Conservation (phyloP, 2,797 vertebrate species). For the Vireo griseus region DNA sequence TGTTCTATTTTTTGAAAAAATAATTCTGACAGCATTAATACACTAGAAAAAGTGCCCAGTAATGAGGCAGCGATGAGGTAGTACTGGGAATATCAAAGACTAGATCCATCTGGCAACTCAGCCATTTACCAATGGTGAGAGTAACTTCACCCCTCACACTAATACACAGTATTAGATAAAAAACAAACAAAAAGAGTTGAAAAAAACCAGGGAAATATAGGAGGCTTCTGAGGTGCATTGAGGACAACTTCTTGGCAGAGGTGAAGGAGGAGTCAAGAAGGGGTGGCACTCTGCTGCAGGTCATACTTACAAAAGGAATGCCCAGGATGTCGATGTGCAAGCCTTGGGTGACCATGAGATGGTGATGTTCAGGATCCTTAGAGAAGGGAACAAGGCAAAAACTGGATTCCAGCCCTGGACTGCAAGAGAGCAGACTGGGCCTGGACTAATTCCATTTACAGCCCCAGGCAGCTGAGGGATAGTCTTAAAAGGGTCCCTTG, state of each 20-base stretch:
- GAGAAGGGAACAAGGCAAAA: background rate
- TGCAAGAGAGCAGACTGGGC: background rate
- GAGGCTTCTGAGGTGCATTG: background rate
- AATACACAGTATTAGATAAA: background rate
- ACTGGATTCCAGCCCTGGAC: background rate
- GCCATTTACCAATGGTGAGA: background rate
- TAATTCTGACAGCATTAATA: background rate
- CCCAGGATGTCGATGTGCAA: background rate
- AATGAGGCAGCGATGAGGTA: background rate
- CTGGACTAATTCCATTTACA: background rate
- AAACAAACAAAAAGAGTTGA: fast-evolving
- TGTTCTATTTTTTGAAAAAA: background rate
- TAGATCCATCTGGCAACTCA: background rate
- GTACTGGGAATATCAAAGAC: background rate
- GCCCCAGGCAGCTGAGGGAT: background rate
- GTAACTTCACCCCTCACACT: background rate
- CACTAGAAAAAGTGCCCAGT: background rate
- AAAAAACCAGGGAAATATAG: background rate
- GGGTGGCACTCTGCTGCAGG: background rate
- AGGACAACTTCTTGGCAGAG: background rate
- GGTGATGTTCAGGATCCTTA: background rate
- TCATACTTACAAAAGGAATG: background rate
- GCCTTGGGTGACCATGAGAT: background rate
- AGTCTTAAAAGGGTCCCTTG: background rate
- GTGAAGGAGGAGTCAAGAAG: background rate